A percentile compares a stretch with the other conserved stretches of the same genome.
Conservation (phyloP, 2,888 invertebrate genomes). For the Leptopilina myrica region DNA sequence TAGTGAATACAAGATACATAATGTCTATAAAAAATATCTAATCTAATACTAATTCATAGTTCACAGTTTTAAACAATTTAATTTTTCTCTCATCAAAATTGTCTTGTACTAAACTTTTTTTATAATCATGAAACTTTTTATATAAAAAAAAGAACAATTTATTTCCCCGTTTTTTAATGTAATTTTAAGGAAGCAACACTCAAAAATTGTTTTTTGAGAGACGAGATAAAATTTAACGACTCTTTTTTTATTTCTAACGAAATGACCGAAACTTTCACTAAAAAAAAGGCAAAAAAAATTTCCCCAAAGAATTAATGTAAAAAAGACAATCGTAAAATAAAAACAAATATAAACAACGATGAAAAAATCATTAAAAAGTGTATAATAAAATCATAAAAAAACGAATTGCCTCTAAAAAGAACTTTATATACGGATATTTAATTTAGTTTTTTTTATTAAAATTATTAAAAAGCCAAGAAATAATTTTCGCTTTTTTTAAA, state of each 20-base stretch:
- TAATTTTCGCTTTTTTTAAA: too few relatives aligned
- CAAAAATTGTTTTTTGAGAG: neutral
- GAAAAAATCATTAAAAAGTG: neutral
- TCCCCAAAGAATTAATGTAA: neutral
- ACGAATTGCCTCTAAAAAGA: too few relatives aligned
- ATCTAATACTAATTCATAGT: too few relatives aligned
- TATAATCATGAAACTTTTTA: neutral
- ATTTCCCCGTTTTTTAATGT: neutral
- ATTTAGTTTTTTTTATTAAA: too few relatives aligned
- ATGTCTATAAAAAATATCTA: too few relatives aligned
- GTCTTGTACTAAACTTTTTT: too few relatives aligned
- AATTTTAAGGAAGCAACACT: neutral
- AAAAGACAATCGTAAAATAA: neutral
- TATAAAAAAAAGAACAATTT: neutral
- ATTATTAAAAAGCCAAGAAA: too few relatives aligned
- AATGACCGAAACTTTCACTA: constrained; percentile 3
- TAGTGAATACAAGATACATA: too few relatives aligned
- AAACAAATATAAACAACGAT: neutral
- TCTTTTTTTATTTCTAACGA: neutral
- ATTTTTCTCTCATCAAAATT: too few relatives aligned
- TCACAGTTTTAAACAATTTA: too few relatives aligned
- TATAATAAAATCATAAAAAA: neutral
- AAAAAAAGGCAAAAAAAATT: neutral
- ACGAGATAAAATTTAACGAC: neutral
- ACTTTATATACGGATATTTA: too few relatives aligned